Evolutionary conservation across 2,797 vertebrate species (phyloP), one percentile per base, ranked within the genome.

Genomic region (Hippocampus kuda): DNA sequence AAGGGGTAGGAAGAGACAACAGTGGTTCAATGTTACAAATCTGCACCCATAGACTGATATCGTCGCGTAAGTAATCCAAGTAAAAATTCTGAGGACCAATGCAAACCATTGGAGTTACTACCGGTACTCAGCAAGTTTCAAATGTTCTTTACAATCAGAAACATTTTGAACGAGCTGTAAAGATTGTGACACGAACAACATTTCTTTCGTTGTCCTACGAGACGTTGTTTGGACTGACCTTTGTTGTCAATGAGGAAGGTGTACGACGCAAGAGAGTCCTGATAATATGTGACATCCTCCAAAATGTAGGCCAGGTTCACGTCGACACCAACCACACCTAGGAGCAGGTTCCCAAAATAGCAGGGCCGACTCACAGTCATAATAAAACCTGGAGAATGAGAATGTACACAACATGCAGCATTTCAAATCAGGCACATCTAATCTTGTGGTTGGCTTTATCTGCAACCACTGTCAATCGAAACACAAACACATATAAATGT

Each of bases 191-290:
- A 48, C 16, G 13, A 48, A 4, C 10, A 49, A 49, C 16, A 49
- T 49, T 49, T 49, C 15, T 49, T 49, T 49, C 24, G 38, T 46
- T 5, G 41, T 64, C 22, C n/a, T 15, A 26, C 7, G 4, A 48
- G 24, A 65, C 24, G 18, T 48, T 9, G 42, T 26, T 18, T 18
- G 8, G 65, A 41, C 84, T 66, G 20, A 99, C 97, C 97, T 96
- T 99, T 99, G 85, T 98, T 96, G 87, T 99, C 96, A 30, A 99
- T 98, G 76, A 99, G 95, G 85, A 98, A 99, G 1, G 97, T 98
- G 86, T 99, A 99, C 13, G 97, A 98, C 6, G 95, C 95, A 89
- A 98, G 84, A 0, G 96, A 98, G 84, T 98, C 97, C 77, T 98
- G 97, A 77, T 98, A 99, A 83, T 99, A 99, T 1, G 96, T 99